Evolutionary conservation across 2,888 invertebrate genomes (phyloP).

Genomic region (Parnassius apollo): DNA sequence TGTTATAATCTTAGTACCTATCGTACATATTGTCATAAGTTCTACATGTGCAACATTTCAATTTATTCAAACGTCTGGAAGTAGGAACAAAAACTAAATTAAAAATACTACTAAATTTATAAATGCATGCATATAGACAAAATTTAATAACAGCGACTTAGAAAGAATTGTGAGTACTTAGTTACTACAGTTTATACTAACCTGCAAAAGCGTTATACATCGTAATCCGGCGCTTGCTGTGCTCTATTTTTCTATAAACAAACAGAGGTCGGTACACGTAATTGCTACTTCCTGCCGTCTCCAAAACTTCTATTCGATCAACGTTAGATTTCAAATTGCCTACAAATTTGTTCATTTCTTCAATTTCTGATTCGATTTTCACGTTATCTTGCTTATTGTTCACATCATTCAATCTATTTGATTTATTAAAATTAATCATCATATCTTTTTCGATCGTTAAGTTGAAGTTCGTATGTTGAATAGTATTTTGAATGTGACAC

Average conservation of each 20-base stretch:
- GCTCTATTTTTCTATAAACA: conserved; percentile 64
- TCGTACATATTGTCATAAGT: too few species aligned
- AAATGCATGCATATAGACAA: too few species aligned
- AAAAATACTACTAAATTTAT: too few species aligned
- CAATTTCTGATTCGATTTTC: background rate
- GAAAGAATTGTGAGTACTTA: too few species aligned
- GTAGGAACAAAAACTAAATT: too few species aligned
- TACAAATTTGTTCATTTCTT: conserved; percentile 2
- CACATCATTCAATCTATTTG: background rate
- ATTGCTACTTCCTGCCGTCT: conserved; percentile 53
- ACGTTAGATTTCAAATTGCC: conserved; percentile 4
- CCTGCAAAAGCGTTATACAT: conserved; percentile 72
- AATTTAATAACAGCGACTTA: too few species aligned
- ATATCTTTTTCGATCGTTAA: too few species aligned
- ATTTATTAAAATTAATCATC: too few species aligned
- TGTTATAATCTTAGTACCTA: too few species aligned
- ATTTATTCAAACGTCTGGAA: too few species aligned
- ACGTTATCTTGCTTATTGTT: conserved; percentile 3
- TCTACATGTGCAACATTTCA: too few species aligned
- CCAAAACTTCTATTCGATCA: conserved; percentile 39
- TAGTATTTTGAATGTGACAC: background rate
- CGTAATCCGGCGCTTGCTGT: conserved; percentile 64
- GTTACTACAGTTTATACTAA: conserved; percentile 34
- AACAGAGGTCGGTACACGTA: conserved; percentile 65
- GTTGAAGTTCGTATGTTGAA: too few species aligned